Evolutionary conservation across 2,888 invertebrate species (phyloP).

Genomic region (Sisyra nigra): DNA sequence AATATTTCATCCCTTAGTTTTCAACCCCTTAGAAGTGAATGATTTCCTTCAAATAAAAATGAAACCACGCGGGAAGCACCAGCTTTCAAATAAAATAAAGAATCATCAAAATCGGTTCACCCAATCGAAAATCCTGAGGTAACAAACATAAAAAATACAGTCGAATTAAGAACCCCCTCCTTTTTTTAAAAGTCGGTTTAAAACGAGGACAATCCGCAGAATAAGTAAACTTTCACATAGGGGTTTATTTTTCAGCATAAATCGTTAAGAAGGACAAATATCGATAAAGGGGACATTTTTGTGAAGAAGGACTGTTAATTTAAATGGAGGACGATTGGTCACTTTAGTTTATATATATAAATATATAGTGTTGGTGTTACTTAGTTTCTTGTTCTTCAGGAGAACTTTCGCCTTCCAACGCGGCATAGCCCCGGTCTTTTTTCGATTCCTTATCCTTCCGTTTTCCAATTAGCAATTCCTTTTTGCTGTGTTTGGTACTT

Average conservation of each 20-base stretch:
- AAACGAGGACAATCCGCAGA: too few species aligned
- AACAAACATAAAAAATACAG: too few species aligned
- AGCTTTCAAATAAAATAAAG: too few species aligned
- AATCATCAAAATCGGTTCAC: too few species aligned
- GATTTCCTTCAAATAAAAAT: too few species aligned
- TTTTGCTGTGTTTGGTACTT: constrained; percentile 63
- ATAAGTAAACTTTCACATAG: too few species aligned
- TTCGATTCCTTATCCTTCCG: constrained; percentile 73
- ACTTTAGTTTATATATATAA: not conserved
- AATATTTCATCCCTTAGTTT: too few species aligned
- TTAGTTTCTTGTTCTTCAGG: constrained; percentile 79
- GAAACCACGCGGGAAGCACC: too few species aligned
- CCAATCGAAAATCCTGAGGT: too few species aligned
- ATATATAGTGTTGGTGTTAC: constrained; percentile 31
- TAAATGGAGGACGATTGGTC: constrained; percentile 12
- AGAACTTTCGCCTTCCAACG: constrained; percentile 84
- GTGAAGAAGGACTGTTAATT: not conserved
- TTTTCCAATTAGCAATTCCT: constrained; percentile 59
- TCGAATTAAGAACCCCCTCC: too few species aligned
- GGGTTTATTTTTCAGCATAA: not conserved
- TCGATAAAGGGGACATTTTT: constrained; percentile 3
- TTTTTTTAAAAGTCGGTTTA: too few species aligned
- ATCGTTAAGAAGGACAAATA: not conserved
- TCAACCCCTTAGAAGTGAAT: too few species aligned
- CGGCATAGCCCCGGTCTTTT: constrained; percentile 81